A percentile compares a stretch with the other conserved stretches of the same genome.
Conservation (phyloP, 1,140 invertebrate species). For the Tigriopus japonicus region DNA sequence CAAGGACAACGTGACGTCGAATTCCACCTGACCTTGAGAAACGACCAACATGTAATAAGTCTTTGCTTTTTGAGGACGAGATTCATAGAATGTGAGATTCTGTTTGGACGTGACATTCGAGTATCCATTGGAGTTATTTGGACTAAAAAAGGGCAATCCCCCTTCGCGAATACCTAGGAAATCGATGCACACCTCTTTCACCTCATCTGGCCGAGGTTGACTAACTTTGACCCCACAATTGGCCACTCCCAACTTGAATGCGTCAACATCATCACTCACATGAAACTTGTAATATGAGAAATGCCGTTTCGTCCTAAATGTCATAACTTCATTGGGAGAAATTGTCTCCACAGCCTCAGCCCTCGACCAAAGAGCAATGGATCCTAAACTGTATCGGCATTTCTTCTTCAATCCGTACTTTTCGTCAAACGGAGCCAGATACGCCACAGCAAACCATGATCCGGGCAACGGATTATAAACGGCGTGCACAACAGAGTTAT, state of each 20-base stretch:
- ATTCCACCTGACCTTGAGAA: conserved; percentile 27
- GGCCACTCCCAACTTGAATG: conserved; percentile 20
- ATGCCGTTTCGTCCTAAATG: conserved; percentile 24
- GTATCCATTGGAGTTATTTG: not conserved
- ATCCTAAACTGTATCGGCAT: conserved; percentile 33
- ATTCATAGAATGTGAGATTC: conserved; percentile 19
- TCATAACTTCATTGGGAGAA: conserved; percentile 17
- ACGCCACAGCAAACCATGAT: conserved; percentile 56
- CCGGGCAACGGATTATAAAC: conserved; percentile 44
- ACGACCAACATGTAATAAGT: conserved; percentile 33
- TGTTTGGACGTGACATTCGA: not conserved
- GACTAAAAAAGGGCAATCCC: conserved; percentile 2
- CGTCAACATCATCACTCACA: conserved; percentile 31
- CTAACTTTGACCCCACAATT: too few species aligned
- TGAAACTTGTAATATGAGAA: conserved; percentile 34
- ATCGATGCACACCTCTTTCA: conserved; percentile 4
- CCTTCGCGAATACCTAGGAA: conserved; percentile 1
- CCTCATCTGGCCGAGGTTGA: too few species aligned
- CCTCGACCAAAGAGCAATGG: conserved; percentile 30
- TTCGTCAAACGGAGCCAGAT: conserved; percentile 41
- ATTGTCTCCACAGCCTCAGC: conserved; percentile 6
- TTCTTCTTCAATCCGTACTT: conserved; percentile 31
- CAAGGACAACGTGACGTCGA: conserved; percentile 16
- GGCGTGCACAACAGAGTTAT: conserved; percentile 30
- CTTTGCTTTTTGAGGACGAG: conserved; percentile 30